These are phyloP conservation scores for Corythucha ciliata DNA, from an alignment of 2,888 invertebrate genomes.

Conservation along the genomic window DNA sequence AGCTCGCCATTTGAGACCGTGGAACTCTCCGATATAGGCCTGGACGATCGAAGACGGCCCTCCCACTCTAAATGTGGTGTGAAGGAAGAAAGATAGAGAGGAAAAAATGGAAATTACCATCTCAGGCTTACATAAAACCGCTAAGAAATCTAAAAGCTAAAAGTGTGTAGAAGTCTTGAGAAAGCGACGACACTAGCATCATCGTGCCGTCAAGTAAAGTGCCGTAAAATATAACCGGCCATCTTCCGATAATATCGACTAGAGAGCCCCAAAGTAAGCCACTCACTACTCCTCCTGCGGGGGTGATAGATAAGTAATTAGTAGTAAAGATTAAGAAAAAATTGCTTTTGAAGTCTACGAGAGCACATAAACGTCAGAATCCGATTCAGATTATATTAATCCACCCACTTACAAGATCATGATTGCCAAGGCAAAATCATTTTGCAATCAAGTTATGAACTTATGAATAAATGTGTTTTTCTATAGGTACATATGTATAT, in stretches of 20 bases:
- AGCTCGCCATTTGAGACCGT: slow-evolving; percentile 49
- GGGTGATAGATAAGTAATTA: too few species aligned
- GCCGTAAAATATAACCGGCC: slow-evolving; percentile 48
- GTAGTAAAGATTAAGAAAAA: too few species aligned
- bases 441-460: too few species aligned
- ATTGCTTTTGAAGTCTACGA: too few species aligned
- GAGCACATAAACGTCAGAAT: too few species aligned
- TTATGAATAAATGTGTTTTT: too few species aligned
- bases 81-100: too few species aligned
- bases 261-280: slow-evolving; percentile 72
- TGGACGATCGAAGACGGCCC: slow-evolving; percentile 53
- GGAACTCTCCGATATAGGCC: slow-evolving; percentile 57
- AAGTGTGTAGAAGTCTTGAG: slow-evolving; percentile 51
- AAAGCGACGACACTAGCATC: slow-evolving; percentile 50
- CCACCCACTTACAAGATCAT: too few species aligned
- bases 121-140: slow-evolving; percentile 51
- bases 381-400: too few species aligned
- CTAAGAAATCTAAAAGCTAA: slow-evolving; percentile 53
- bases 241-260: slow-evolving; percentile 65
- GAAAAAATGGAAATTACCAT: too few species aligned
- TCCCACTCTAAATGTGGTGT: slow-evolving; percentile 43
- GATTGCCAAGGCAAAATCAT: too few species aligned
- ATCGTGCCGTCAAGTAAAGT: slow-evolving; percentile 47
- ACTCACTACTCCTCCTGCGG: slow-evolving; percentile 57
- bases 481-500: too few species aligned